Percentiles rank a stretch among this genome's conserved stretches.
Evolutionary conservation across 2,113 vertebrate genomes (phyloP).

Genomic region (Oplegnathus fasciatus): DNA sequence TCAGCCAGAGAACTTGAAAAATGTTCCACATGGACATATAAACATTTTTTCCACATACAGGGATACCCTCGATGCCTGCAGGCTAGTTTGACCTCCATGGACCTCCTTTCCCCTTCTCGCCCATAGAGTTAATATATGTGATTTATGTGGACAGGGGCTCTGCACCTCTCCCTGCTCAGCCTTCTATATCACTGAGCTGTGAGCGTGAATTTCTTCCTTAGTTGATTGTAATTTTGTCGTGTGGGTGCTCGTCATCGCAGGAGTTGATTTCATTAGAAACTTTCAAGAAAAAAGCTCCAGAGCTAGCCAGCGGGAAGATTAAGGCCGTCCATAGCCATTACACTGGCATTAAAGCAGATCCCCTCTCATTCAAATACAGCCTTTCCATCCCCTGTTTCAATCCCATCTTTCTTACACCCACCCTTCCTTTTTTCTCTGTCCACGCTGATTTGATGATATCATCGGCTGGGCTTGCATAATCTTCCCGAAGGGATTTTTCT

Average conservation of each 20-base stretch:
- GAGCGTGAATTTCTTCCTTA: constrained; percentile 39
- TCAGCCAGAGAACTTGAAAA: not conserved
- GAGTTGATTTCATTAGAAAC: constrained; percentile 70
- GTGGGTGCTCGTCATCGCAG: constrained; percentile 49
- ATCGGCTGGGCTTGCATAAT: constrained; percentile 68
- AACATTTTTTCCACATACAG: constrained; percentile 21
- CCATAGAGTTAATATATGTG: constrained; percentile 35
- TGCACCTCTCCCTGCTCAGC: constrained; percentile 24
- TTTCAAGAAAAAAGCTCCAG: constrained; percentile 36
- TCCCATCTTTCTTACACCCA: constrained; percentile 63
- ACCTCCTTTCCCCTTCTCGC: constrained; percentile 1
- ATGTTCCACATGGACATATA: not conserved
- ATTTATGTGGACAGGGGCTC: constrained; percentile 48
- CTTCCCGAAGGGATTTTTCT: constrained; percentile 71
- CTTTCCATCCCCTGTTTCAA: constrained; percentile 36
- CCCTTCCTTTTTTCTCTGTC: constrained; percentile 40
- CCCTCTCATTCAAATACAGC: constrained; percentile 58
- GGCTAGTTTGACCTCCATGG: constrained; percentile 31
- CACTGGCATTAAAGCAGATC: constrained; percentile 61
- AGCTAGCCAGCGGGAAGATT: constrained; percentile 55
- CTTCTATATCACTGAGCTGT: constrained; percentile 40
- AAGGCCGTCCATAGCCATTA: constrained; percentile 51
- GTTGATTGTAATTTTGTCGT: constrained; percentile 71
- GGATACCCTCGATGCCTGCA: constrained; percentile 16
- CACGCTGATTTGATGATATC: constrained; percentile 73